These are phyloP conservation scores for Nomada goodeniana DNA, from an alignment of 2,888 invertebrate genomes.

Conservation along the genomic window DNA sequence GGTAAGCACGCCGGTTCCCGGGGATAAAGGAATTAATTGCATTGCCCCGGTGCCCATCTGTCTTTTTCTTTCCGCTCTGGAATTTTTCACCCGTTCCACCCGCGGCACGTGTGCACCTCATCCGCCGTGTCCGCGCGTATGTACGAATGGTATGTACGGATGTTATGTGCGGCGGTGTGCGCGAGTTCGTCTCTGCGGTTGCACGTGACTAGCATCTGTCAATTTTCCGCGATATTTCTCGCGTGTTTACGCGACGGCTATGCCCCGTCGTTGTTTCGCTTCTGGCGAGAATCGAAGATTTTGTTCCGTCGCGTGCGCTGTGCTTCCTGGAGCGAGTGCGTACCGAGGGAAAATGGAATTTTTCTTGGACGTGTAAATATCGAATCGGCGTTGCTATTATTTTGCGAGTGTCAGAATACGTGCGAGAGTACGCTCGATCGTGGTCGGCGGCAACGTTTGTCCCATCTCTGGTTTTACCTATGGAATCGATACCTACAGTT, in stretches of 20 bases:
- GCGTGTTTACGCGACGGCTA: neutral
- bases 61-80: constrained; percentile 29
- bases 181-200: neutral
- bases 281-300: neutral
- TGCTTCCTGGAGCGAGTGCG: neutral
- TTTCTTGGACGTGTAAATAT: neutral
- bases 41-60: constrained; percentile 39
- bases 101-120: no score
- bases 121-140: no score
- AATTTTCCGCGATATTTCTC: constrained; percentile 20
- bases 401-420: no score
- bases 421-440: no score
- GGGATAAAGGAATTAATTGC: constrained; percentile 70
- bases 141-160: neutral
- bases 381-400: no score
- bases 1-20: constrained; percentile 50
- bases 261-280: neutral
- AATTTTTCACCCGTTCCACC: neutral
- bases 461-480: no score
- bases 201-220: constrained; percentile 26
- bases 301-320: neutral
- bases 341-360: neutral
- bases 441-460: no score
- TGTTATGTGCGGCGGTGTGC: neutral
- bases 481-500: no score